A percentile compares a stretch with the other conserved stretches of the same genome.
Conservation (phyloP, 30 jellyfish, hydroid and myxozoan species). For the Clytia hemisphaerica region DNA sequence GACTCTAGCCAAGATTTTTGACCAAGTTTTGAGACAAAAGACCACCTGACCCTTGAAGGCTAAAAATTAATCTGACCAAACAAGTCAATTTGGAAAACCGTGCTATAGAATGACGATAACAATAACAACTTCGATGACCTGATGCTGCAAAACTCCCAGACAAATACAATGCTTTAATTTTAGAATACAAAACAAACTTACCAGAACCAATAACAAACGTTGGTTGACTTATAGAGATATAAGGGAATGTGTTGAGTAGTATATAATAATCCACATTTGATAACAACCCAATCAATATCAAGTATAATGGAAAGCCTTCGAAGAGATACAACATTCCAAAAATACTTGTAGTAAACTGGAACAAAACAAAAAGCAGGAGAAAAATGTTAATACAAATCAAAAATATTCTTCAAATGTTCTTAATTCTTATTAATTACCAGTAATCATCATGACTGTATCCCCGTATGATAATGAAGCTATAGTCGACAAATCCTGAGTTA, state of each 20-base stretch:
- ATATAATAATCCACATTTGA: constrained; percentile 48
- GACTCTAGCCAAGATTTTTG: too few relatives aligned
- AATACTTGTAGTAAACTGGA: not conserved
- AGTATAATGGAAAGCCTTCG: constrained; percentile 67
- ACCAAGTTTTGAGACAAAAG: too few relatives aligned
- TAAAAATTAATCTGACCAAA: too few relatives aligned
- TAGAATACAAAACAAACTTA: constrained; percentile 33
- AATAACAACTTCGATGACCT: not conserved
- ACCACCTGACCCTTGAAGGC: too few relatives aligned
- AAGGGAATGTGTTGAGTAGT: constrained; percentile 75
- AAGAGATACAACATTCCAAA: constrained; percentile 19
- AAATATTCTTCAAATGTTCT: too few relatives aligned
- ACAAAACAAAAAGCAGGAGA: not conserved
- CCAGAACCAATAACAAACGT: constrained; percentile 72
- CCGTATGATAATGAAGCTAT: too few relatives aligned
- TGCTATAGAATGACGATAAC: too few relatives aligned
- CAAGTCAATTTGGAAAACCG: too few relatives aligned
- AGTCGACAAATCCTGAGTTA: too few relatives aligned
- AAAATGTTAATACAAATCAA: not conserved
- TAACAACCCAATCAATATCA: constrained; percentile 57
- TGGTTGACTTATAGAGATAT: constrained; percentile 66
- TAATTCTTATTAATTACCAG: too few relatives aligned
- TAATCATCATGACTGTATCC: too few relatives aligned
- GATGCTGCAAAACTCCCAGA: not conserved
- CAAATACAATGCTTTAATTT: not conserved